phyloP scores from a whole-genome alignment of 2,888 invertebrate species.

The Polydesmus complanatus region DNA sequence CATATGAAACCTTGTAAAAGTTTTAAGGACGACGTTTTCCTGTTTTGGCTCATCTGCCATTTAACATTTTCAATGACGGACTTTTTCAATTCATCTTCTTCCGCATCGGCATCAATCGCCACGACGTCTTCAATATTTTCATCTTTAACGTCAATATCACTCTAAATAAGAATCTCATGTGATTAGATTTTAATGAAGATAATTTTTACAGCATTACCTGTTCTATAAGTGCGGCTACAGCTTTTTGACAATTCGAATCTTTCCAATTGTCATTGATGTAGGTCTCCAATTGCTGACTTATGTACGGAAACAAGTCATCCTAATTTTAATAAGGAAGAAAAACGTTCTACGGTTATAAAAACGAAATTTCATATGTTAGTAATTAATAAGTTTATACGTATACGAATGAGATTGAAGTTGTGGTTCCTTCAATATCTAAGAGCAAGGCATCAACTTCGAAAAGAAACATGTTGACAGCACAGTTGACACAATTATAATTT shows the following conservation, averaged over 20 bases:
- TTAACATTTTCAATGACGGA: slow-evolving; percentile 54
- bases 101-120: not conserved
- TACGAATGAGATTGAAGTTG: not conserved
- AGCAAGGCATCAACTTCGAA: not conserved
- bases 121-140: not conserved
- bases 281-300: not conserved
- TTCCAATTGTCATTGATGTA: not conserved
- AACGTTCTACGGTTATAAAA: too few relatives aligned
- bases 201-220: not conserved
- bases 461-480: too few relatives aligned
- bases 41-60: slow-evolving; percentile 67
- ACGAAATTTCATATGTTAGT: too few relatives aligned
- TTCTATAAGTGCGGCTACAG: not conserved
- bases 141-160: not conserved
- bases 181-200: too few relatives aligned
- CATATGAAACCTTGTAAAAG: slow-evolving; percentile 81
- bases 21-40: slow-evolving; percentile 66
- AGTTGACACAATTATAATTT: too few relatives aligned
- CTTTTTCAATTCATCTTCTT: slow-evolving; percentile 33
- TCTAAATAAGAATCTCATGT: not conserved
- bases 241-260: not conserved
- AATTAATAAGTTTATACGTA: not conserved
- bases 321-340: not conserved
- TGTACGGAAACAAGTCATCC: not conserved
- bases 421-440: not conserved